A percentile compares a stretch with the other conserved stretches of the same genome.
phyloP scores from a whole-genome alignment of 2,113 vertebrate species.

The Calidris pugnax region DNA sequence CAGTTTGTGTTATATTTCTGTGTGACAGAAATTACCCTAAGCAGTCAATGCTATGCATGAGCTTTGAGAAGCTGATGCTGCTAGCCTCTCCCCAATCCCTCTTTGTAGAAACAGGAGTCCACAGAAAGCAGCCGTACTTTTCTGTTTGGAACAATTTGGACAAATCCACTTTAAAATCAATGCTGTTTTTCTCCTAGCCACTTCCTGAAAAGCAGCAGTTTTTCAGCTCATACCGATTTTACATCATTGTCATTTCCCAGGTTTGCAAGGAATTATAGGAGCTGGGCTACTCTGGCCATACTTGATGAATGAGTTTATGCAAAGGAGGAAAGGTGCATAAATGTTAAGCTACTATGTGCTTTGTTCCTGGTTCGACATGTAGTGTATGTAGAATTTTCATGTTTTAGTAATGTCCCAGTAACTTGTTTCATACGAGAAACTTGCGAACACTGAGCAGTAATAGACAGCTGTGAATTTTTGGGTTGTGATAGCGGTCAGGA shows the following conservation, averaged over 20 bases:
- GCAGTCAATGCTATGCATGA: neutral
- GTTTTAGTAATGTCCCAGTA: neutral
- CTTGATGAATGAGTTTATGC: neutral
- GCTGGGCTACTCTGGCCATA: neutral
- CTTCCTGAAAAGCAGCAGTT: neutral
- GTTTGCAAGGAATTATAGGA: neutral
- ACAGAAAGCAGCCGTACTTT: neutral
- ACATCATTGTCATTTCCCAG: neutral
- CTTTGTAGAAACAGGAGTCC: neutral
- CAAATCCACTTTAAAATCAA: neutral
- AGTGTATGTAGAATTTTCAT: neutral
- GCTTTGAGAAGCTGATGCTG: neutral
- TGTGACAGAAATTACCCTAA: neutral
- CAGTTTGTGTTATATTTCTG: neutral
- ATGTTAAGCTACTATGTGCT: neutral
- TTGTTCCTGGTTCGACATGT: neutral
- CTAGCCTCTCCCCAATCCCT: neutral
- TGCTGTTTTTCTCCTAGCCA: neutral
- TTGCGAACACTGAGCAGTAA: neutral
- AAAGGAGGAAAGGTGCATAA: neutral
- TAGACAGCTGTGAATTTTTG: neutral
- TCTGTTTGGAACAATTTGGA: neutral
- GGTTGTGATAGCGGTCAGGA: neutral
- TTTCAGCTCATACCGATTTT: neutral
- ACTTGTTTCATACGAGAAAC: neutral